These are phyloP conservation scores for Hyalella azteca DNA, from an alignment of 2,888 invertebrate genomes.

Conservation along the genomic window DNA sequence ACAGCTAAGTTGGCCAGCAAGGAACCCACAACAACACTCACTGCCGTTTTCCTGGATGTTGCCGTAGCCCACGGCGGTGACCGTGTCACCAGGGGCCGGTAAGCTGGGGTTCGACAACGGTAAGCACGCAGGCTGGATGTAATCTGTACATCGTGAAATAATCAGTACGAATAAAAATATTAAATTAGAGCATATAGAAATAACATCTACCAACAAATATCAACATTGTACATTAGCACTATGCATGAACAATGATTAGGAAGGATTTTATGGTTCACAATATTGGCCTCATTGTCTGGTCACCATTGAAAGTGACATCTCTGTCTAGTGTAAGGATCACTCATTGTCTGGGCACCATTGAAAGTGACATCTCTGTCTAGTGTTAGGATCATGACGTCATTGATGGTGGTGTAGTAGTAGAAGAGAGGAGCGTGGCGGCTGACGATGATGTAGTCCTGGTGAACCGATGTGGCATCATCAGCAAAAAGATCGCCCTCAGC, in stretches of 20 bases:
- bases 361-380: slow-evolving; percentile 22
- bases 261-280: no score
- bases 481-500: not conserved
- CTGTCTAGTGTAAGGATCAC: slow-evolving; percentile 20
- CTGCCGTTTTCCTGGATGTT: not conserved
- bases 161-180: no score
- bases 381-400: slow-evolving; percentile 19
- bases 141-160: not conserved
- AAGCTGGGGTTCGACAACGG: not conserved
- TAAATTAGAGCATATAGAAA: no score
- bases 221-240: no score
- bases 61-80: slow-evolving; percentile 28
- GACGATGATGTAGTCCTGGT: slow-evolving; percentile 9
- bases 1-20: no score
- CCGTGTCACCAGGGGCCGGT: slow-evolving; percentile 8
- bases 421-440: slow-evolving; percentile 10
- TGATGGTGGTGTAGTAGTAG: slow-evolving; percentile 26
- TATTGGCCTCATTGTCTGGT: no score
- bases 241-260: no score
- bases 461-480: not conserved
- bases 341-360: no score
- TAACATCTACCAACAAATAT: no score
- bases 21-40: no score
- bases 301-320: slow-evolving; percentile 28
- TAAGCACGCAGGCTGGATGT: slow-evolving; percentile 17